Evolutionary conservation across 92 coral and sea anemone genomes (phyloP).

Genomic region (Siderastrea radians): DNA sequence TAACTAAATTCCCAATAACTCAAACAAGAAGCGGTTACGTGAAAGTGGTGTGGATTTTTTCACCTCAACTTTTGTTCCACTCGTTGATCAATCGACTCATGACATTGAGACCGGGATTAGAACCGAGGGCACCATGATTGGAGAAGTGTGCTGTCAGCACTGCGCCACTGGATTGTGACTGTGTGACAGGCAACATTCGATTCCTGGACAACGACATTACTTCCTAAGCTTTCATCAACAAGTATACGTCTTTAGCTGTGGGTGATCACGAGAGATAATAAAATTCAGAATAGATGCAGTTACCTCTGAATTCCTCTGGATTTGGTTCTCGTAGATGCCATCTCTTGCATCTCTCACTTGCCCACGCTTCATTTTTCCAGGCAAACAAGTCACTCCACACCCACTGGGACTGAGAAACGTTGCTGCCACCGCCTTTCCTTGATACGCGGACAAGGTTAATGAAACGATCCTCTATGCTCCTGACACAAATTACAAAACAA

Average conservation of each 20-base stretch:
- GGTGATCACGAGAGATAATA: neutral
- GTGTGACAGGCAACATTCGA: too few relatives aligned
- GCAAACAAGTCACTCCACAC: constrained; percentile 78
- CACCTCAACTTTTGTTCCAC: too few relatives aligned
- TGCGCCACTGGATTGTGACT: too few relatives aligned
- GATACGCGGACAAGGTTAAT: constrained; percentile 57
- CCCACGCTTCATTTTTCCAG: constrained; percentile 45
- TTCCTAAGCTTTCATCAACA: too few relatives aligned
- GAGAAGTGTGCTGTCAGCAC: too few relatives aligned
- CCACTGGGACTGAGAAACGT: constrained; percentile 59
- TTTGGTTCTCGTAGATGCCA: constrained; percentile 51
- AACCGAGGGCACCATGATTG: too few relatives aligned
- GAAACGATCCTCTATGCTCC: constrained; percentile 44
- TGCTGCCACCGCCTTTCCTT: constrained; percentile 5
- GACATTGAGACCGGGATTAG: too few relatives aligned
- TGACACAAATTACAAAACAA: neutral
- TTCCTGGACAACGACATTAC: too few relatives aligned
- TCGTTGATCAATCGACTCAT: too few relatives aligned
- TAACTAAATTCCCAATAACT: too few relatives aligned
- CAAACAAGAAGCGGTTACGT: too few relatives aligned
- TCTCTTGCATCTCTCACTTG: constrained; percentile 38
- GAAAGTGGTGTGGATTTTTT: too few relatives aligned
- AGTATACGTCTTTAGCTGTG: neutral
- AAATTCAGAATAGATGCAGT: neutral
- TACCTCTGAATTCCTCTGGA: constrained; percentile 51